Conservation (phyloP, 2,113 vertebrate species). For the Egretta garzetta region DNA sequence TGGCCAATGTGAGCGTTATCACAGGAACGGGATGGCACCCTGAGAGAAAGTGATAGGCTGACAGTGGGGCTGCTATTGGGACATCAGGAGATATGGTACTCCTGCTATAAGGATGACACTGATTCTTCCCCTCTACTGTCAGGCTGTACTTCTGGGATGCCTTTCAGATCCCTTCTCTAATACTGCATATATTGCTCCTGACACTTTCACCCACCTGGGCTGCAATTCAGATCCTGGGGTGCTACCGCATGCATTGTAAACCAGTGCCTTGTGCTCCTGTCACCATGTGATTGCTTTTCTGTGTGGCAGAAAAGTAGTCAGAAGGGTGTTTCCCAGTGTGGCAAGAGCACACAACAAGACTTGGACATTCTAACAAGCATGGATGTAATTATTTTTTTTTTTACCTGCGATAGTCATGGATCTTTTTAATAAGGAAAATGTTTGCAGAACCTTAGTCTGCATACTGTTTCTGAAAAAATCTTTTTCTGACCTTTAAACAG, state of each 20-base stretch:
- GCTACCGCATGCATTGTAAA: neutral
- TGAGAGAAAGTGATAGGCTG: neutral
- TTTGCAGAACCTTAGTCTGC: neutral
- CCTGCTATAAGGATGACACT: neutral
- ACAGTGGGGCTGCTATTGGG: rapidly evolving
- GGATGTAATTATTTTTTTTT: neutral
- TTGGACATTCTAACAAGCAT: neutral
- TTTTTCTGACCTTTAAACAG: neutral
- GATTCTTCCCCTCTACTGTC: neutral
- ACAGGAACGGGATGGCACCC: neutral
- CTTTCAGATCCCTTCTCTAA: neutral
- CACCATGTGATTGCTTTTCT: neutral
- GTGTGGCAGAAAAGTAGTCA: neutral
- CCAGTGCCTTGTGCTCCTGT: neutral
- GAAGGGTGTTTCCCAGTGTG: neutral
- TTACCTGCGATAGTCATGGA: neutral
- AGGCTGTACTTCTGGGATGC: neutral
- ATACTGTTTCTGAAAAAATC: neutral
- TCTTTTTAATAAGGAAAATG: neutral
- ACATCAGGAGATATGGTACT: neutral
- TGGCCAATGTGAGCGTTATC: neutral
- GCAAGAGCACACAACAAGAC: neutral
- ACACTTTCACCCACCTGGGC: neutral
- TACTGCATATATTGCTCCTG: rapidly evolving
- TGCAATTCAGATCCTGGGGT: neutral